Base-by-base conservation (phyloP, 2,797 vertebrate genomes). In the Spinibarbus caldwelli region DNA sequence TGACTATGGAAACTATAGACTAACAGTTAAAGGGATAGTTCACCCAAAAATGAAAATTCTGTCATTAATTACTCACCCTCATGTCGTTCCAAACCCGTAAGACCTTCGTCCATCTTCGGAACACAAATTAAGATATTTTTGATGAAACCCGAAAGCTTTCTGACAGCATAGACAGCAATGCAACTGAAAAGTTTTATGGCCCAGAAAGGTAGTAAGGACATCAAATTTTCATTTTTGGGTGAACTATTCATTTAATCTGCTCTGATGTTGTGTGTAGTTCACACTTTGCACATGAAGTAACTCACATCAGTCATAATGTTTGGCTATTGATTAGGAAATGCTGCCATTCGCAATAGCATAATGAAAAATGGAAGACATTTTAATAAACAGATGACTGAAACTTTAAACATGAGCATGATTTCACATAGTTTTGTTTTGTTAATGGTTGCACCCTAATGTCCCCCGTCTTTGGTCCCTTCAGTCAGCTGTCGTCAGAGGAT, bases 401-500 rank as follows among this genome's bases (percentile, higher is more conserved):
- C 52, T 57, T 73, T 47, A 59, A 52, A 70, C 23, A 54, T 21
- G 67, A 36, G 38, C 52, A 59, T 23, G 26, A 23, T 17, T 66
- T 47, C 1, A 79, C 6, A 8, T 66, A 34, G 2, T 43, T 38
- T 82, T 57, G 49, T 29, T 66, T 41, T 73, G 29, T 64, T 38
- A 52, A 80, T 5, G 52, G 7, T 41, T 57, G 14, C n/a, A 34
- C 47, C 36, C 19, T 78, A 1, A 29, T 54, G 34, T 52, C n/a
- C 10, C n/a, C 52, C 1, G 5, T 62, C 10, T 84, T 23, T 57
- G 54, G 23, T 82, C 26, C 36, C 11, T 36, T 31, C 38, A 89
- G 98, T 86, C 95, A 99, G 89, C 96, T 98, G 88, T 97, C 98
- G 85, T 92, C 97, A 41, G 98, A 99, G 93, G 98, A 99, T 89